Percentiles rank a stretch among this genome's conserved stretches.
These are phyloP conservation scores for Lonchura striata DNA, from an alignment of 2,113 vertebrate species.

Conservation along the genomic window DNA sequence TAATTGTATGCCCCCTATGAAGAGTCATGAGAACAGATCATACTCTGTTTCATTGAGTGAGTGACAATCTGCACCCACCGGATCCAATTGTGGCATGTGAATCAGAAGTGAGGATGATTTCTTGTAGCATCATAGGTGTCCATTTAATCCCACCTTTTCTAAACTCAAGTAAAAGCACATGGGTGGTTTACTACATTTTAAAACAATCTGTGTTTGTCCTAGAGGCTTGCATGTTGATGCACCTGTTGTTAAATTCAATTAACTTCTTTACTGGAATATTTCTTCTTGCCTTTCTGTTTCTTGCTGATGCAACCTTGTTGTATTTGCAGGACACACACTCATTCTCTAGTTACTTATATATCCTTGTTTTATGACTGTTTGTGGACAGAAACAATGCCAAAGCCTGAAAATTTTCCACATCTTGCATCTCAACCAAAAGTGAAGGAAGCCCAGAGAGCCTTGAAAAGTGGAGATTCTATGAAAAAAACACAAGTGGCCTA, in stretches of 20 bases:
- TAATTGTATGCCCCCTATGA: not conserved
- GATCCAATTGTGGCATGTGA: not conserved
- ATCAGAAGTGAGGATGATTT: not conserved
- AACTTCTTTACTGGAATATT: not conserved
- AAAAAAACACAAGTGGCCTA: not conserved
- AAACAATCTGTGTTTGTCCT: not conserved
- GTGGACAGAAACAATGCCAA: not conserved
- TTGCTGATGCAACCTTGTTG: not conserved
- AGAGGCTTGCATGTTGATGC: not conserved
- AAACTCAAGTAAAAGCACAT: not conserved
- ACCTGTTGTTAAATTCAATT: not conserved
- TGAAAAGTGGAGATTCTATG: not conserved
- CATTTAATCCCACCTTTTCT: not conserved
- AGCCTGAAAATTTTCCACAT: not conserved
- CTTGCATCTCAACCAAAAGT: not conserved
- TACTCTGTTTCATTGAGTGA: not conserved
- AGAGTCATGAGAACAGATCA: not conserved
- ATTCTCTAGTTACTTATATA: not conserved
- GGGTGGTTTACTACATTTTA: not conserved
- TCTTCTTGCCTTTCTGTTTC: not conserved
- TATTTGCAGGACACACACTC: not conserved
- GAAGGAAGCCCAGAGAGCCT: not conserved
- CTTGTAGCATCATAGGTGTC: accelerated
- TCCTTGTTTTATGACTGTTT: not conserved
- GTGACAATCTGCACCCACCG: not conserved